Conservation (phyloP, 2,113 vertebrate genomes). For the Mus pahari region DNA sequence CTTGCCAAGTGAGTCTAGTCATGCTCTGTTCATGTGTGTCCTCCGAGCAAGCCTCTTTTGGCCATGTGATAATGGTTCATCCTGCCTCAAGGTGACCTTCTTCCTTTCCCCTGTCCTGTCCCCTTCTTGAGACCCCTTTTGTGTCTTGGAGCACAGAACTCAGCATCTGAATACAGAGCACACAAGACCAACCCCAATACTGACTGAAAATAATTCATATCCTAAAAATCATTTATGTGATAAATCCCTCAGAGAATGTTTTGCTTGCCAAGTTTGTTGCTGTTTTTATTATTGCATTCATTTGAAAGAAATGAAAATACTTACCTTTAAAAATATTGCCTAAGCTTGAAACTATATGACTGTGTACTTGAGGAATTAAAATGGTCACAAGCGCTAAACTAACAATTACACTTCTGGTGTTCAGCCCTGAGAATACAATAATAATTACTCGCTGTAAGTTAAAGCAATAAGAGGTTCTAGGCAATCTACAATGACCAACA, state of each 20-base stretch:
- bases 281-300: not conserved
- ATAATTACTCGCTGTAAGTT: constrained; percentile 27
- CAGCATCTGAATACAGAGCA: too few relatives aligned
- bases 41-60: too few relatives aligned
- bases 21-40: too few relatives aligned
- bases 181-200: too few relatives aligned
- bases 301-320: constrained; percentile 42
- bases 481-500: not conserved
- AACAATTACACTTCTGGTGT: constrained; percentile 20
- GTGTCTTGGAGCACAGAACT: too few relatives aligned
- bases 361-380: not conserved
- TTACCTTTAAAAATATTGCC: not conserved
- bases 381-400: not conserved
- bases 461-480: constrained; percentile 42
- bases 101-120: too few relatives aligned
- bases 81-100: too few relatives aligned
- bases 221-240: not conserved
- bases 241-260: not conserved
- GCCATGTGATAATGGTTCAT: too few relatives aligned
- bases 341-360: constrained; percentile 20
- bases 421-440: constrained; percentile 12
- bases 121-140: too few relatives aligned
- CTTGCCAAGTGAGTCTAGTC: too few relatives aligned
- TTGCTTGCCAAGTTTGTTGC: not conserved
- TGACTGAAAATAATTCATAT: constrained; percentile 14